These are phyloP conservation scores for Ecliptopera silaceata DNA, from an alignment of 2,888 invertebrate genomes.

Conservation along the genomic window DNA sequence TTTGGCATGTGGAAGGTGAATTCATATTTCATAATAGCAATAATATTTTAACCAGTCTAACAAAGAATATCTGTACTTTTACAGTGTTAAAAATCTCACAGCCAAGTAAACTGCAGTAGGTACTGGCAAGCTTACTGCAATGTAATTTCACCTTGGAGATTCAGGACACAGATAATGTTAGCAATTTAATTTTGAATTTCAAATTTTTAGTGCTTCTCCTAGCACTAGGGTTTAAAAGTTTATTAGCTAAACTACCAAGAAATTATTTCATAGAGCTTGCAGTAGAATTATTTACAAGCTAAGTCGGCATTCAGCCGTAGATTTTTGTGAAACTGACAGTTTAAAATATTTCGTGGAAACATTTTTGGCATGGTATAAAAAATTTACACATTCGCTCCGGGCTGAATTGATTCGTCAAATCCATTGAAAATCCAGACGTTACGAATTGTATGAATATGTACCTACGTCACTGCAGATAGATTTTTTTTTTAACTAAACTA, in stretches of 20 bases:
- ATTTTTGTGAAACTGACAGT: not conserved
- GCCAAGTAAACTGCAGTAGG: too few relatives aligned
- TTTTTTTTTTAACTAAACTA: too few relatives aligned
- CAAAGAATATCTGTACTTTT: too few relatives aligned
- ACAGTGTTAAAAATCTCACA: too few relatives aligned
- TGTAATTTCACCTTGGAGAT: constrained; percentile 10
- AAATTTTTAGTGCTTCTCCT: constrained; percentile 21
- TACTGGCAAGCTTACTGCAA: too few relatives aligned
- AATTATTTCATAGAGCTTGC: not conserved
- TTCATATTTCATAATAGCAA: too few relatives aligned
- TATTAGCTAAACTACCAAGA: constrained; percentile 24
- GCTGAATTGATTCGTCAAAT: constrained; percentile 4
- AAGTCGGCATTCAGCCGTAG: constrained; percentile 1
- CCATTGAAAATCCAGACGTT: constrained; percentile 14
- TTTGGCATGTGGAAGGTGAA: too few relatives aligned
- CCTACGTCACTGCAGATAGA: not conserved
- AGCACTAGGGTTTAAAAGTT: constrained; percentile 26
- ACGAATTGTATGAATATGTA: too few relatives aligned
- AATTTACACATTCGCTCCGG: constrained; percentile 5
- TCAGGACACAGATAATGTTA: constrained; percentile 7
- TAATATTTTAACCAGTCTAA: too few relatives aligned
- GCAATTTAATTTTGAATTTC: constrained; percentile 19
- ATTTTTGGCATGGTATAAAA: constrained; percentile 9
- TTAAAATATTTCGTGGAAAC: not conserved
- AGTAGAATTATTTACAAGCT: not conserved